phyloP scores from a whole-genome alignment of 2,113 vertebrate species.

The Dipodomys merriami region DNA sequence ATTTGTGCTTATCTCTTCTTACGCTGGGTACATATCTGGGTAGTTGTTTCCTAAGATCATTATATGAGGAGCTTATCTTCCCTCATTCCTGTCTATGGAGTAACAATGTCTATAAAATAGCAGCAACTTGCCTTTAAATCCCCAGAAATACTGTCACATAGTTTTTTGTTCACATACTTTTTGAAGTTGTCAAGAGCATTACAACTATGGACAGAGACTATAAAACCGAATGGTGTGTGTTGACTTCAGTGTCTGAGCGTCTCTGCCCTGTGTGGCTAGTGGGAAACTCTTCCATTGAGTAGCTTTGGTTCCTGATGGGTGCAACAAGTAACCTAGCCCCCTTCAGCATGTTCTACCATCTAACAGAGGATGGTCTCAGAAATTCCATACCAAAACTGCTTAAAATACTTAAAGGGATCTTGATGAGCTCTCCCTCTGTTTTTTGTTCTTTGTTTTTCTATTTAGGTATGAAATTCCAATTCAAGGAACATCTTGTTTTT shows the following conservation, averaged over 20 bases:
- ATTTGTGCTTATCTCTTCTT: background rate
- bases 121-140: background rate
- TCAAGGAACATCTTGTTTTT: slow-evolving; percentile 18
- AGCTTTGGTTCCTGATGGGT: background rate
- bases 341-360: background rate
- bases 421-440: background rate
- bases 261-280: background rate
- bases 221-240: background rate
- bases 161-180: background rate
- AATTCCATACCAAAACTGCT: background rate
- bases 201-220: background rate
- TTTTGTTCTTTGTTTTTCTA: background rate
- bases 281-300: background rate
- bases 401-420: background rate
- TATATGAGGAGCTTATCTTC: background rate
- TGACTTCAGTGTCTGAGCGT: background rate
- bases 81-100: background rate
- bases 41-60: background rate
- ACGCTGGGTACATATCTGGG: no score
- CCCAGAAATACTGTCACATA: background rate
- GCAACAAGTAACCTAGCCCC: background rate
- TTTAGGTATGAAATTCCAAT: background rate
- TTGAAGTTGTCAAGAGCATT: background rate
- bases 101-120: background rate
- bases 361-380: background rate